Base-by-base conservation (phyloP, 2,888 invertebrate species). In the Heliconius ismenius region DNA sequence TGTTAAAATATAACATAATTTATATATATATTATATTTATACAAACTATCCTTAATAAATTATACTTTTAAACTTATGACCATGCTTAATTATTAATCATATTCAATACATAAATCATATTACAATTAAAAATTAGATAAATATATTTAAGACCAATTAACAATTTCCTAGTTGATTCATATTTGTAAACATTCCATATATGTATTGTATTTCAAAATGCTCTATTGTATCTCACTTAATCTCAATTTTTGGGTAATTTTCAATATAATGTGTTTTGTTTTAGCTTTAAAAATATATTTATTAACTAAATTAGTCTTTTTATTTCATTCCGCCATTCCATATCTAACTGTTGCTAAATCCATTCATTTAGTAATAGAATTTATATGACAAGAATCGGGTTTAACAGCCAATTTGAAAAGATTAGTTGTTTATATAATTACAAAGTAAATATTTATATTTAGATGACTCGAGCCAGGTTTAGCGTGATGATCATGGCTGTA, bases 281-380 rank as follows among this genome's bases (percentile, higher is more conserved):
- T 70, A 75, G 75, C 75, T 75, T 70, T 64, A 54, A 64, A 65
- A 75, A 75, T 75, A 75, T 75, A 75, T 75, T 75, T 75, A 70
- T 70, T 70, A n/a, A 70, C 28, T 70, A 24, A 9, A 70, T 18
- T 11, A 13, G 32, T 36, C 0, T 49, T 54, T 54, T 49, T 54
- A 54, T 70, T 21, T 70, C 7, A 21, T 49, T 49, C 7, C 7
- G 21, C 7, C 49, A 49, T 49, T 21, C 3, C 3, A 49, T 7
- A 49, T 18, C 7, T 49, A 21, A 49, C 7, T 49, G 21, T 49
- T 49, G 49, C 9, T 49, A 49, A 49, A 49, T 49, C 3, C 49
- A 49, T 21, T 18, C 13, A 24, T 11, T 24, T 60, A 60, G 24
- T 60, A 60, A 60, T n/a, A 24, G 6, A 60, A 24, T 60, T 60